phyloP scores from a whole-genome alignment of 2,888 invertebrate genomes.

The Aproaerema taeniolella region DNA sequence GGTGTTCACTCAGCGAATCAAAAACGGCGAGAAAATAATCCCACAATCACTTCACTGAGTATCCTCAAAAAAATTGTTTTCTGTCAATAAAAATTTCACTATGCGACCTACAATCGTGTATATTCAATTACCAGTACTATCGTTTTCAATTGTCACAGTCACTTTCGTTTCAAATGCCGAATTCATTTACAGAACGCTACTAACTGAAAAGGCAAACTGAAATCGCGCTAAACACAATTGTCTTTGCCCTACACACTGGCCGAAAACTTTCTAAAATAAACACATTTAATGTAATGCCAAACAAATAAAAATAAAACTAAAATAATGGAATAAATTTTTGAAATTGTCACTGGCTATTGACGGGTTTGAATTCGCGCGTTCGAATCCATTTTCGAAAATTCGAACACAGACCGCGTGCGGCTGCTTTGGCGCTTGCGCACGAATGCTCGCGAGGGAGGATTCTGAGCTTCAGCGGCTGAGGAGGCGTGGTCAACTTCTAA shows the following conservation, averaged over 20 bases:
- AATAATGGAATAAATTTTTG: too few species aligned
- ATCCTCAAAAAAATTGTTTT: conserved; percentile 35
- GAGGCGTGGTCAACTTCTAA: conserved; percentile 70
- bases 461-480: conserved; percentile 49
- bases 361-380: conserved; percentile 42
- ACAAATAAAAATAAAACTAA: too few species aligned
- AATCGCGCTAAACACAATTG: conserved; percentile 39
- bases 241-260: conserved; percentile 24
- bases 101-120: conserved; percentile 37
- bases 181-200: conserved; percentile 42
- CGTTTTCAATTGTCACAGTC: conserved; percentile 66
- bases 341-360: conserved; percentile 37
- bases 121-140: conserved; percentile 47
- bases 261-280: conserved; percentile 15
- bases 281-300: too few species aligned
- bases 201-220: conserved; percentile 66
- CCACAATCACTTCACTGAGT: conserved; percentile 64
- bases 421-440: conserved; percentile 69
- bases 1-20: conserved; percentile 51
- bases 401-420: conserved; percentile 49
- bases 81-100: conserved; percentile 45
- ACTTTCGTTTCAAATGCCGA: conserved; percentile 52
- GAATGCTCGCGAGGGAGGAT: conserved; percentile 70
- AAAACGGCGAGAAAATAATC: conserved; percentile 41
- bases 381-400: conserved; percentile 49